phyloP scores from a whole-genome alignment of 64 coral and sea anemone species.

The Astreopora myriophthalma region DNA sequence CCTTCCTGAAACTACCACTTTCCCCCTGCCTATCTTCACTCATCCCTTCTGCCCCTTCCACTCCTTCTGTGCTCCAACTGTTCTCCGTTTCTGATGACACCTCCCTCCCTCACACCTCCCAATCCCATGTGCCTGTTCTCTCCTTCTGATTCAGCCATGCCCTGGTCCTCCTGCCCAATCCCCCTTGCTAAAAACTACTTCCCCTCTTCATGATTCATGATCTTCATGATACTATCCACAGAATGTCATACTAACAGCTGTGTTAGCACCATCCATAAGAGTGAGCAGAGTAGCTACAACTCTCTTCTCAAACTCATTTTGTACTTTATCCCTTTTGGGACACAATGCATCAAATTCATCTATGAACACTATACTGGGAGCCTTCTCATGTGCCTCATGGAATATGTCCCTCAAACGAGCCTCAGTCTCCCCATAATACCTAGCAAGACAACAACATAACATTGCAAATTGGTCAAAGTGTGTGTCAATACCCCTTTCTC shows the following conservation, averaged over 20 bases:
- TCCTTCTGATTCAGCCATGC: background rate
- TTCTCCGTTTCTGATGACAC: no score
- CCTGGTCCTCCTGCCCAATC: background rate
- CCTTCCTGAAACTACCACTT: no score
- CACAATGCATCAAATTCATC: constrained; percentile 97
- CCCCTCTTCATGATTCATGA: background rate
- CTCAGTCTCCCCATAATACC: constrained; percentile 98
- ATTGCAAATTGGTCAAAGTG: background rate
- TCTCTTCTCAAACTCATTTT: constrained; percentile 99
- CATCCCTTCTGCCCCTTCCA: background rate
- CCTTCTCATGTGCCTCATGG: constrained; percentile 79
- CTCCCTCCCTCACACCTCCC: background rate
- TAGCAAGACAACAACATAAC: background rate
- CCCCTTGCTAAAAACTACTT: background rate
- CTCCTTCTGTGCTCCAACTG: no score
- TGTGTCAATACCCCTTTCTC: no score
- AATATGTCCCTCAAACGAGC: constrained; percentile 95
- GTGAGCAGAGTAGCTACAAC: constrained; percentile 93
- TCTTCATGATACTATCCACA: background rate
- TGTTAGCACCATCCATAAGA: constrained; percentile 87
- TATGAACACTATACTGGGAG: constrained; percentile 93
- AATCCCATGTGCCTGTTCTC: background rate
- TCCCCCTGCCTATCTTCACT: no score
- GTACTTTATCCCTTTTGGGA: constrained; percentile 94
- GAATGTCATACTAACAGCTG: background rate